Conservation (phyloP, 2,113 vertebrate genomes). For the Oenanthe melanoleuca region DNA sequence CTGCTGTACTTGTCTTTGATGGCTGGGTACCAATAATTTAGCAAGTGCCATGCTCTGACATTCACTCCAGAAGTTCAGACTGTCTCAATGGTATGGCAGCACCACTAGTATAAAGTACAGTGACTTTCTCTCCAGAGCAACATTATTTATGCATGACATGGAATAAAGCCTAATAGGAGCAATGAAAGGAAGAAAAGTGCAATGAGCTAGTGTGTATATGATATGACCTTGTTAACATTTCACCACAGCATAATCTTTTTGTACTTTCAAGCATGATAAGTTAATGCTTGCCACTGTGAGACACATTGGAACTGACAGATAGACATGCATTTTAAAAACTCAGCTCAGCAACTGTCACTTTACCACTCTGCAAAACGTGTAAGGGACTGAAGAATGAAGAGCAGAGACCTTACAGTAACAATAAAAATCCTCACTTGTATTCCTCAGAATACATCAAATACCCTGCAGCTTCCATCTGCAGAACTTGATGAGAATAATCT, state of each 20-base stretch:
- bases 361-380: background rate
- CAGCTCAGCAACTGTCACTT: slow-evolving; percentile 16
- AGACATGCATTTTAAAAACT: slow-evolving; percentile 45
- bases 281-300: slow-evolving; percentile 27
- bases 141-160: slow-evolving; percentile 61
- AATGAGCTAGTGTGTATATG: slow-evolving; percentile 39
- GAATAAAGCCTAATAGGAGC: slow-evolving; percentile 43
- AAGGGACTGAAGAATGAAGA: background rate
- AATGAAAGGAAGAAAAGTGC: slow-evolving; percentile 62
- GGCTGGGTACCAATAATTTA: slow-evolving; percentile 13
- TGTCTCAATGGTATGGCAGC: background rate
- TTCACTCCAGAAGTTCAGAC: slow-evolving; percentile 42
- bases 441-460: background rate
- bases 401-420: background rate
- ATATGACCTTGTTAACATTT: slow-evolving; percentile 67
- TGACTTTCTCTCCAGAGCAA: slow-evolving; percentile 29
- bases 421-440: background rate
- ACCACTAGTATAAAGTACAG: background rate
- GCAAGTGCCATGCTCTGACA: slow-evolving; percentile 18
- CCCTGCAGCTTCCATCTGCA: background rate
- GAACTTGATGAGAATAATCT: background rate
- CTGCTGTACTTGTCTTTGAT: background rate
- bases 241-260: slow-evolving; percentile 43
- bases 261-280: slow-evolving; percentile 45
- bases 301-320: slow-evolving; percentile 25